Base-by-base conservation (phyloP, 1,140 invertebrate genomes). In the Ruditapes philippinarum region DNA sequence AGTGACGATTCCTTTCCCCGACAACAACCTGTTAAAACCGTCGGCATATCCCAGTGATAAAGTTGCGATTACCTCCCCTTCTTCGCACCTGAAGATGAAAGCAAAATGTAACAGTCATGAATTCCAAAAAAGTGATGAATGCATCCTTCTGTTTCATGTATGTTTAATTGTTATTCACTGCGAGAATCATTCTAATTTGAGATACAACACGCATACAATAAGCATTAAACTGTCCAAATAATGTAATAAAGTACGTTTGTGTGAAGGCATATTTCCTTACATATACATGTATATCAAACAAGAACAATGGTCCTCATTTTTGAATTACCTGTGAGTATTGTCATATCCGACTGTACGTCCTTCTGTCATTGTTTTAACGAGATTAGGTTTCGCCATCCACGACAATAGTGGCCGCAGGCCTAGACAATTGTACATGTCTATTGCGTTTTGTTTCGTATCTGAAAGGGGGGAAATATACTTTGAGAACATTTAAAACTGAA, bases 1-100 rank as follows among this genome's bases (percentile, higher is more conserved):
- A 31, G 91, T 86, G 19, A 93, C 38, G 9, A 87, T 33, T n/a
- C 90, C 89, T 42, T 84, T 85, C 28, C 79, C 70, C 38, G 89
- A 91, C 28, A 93, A 40, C 22, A 76, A 81, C 49, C 92, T 83
- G 25, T 74, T 91, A 84, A 90, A 93, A 51, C 92, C 92, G 76
- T 93, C 92, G 31, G 92, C 92, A 68, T 93, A 93, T 19, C 92
- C 92, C 33, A 93, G 17, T 54, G 87, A 84, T 57, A 93, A 90
- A 0, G 92, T 93, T 17, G 92, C 92, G 19, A 93, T 91, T 19
- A 88, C 81, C 40, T 92, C 91, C 57, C 88, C 87, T 36, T 91
- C 76, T 19, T 88, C 31, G 17, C 84, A 78, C 60, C 91, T 91
- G 91, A 11, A 62, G 11, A 5, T 28, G n/a, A 28, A 62, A 28